These are phyloP conservation scores for Peromyscus polionotus DNA, from an alignment of 2,113 vertebrate genomes.

Conservation along the genomic window DNA sequence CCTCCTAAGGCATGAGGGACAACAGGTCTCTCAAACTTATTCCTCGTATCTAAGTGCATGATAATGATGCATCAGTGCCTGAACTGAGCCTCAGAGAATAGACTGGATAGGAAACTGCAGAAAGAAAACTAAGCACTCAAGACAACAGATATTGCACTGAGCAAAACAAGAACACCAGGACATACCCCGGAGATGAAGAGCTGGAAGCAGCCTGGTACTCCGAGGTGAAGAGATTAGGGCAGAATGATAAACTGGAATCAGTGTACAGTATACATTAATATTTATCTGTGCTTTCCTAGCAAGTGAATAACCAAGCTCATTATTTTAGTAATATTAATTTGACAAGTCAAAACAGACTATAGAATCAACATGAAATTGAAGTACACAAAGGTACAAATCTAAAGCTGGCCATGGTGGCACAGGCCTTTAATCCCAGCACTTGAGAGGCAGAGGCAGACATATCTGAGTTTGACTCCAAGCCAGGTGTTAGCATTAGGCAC, in stretches of 20 bases:
- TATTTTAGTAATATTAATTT: conserved; percentile 46
- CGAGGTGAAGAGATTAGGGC: neutral
- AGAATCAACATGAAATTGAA: conserved; percentile 29
- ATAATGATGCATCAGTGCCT: neutral
- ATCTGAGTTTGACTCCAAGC: neutral
- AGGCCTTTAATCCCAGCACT: neutral
- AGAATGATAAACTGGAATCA: conserved; percentile 19
- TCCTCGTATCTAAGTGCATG: neutral
- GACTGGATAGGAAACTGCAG: neutral
- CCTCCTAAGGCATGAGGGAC: neutral
- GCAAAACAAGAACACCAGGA: neutral
- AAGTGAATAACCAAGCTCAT: conserved; percentile 56
- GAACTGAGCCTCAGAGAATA: neutral
- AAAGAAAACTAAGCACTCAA: conserved; percentile 35
- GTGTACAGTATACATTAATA: conserved; percentile 8
- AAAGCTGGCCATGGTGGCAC: neutral
- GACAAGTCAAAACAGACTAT: neutral
- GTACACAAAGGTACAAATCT: conserved; percentile 24
- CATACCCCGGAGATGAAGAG: neutral
- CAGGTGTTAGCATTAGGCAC: too few relatives aligned
- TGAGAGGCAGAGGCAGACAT: neutral
- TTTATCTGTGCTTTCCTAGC: neutral
- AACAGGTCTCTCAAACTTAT: neutral
- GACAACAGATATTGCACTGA: neutral
- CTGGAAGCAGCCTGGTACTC: neutral